Evolutionary conservation across 2,113 vertebrate genomes (phyloP).

Genomic region (Myiozetetes cayanensis): DNA sequence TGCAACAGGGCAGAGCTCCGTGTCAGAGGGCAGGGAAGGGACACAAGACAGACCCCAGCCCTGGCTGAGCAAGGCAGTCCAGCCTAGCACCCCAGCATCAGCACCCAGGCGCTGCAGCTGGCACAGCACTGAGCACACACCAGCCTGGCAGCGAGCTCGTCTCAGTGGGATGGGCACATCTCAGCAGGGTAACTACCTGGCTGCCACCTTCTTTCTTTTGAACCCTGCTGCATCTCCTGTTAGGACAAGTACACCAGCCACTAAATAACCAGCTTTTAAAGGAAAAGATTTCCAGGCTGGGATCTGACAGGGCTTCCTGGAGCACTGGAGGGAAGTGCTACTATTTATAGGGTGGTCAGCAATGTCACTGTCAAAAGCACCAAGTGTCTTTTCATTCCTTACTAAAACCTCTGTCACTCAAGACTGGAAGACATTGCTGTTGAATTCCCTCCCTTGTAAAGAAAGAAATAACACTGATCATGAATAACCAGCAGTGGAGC

Average conservation of each 20-base stretch:
- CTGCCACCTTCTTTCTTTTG: neutral
- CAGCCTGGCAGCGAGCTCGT: neutral
- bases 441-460: neutral
- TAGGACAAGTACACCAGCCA: neutral
- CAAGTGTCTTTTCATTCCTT: neutral
- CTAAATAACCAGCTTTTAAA: neutral
- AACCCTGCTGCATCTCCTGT: neutral
- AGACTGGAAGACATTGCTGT: neutral
- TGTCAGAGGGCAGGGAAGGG: rapidly evolving
- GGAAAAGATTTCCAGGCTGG: neutral
- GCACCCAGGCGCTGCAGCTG: neutral
- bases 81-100: neutral
- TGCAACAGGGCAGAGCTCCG: neutral
- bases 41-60: neutral
- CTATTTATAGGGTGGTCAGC: neutral
- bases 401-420: neutral
- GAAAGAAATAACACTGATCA: neutral
- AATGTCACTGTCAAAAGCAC: neutral
- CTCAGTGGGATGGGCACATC: neutral
- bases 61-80: neutral
- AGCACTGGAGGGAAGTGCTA: neutral
- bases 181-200: neutral
- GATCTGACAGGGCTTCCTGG: neutral
- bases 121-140: neutral
- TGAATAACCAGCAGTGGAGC: neutral